These are phyloP conservation scores for Lymantria monacha DNA, from an alignment of 2,888 invertebrate genomes.

Conservation along the genomic window DNA sequence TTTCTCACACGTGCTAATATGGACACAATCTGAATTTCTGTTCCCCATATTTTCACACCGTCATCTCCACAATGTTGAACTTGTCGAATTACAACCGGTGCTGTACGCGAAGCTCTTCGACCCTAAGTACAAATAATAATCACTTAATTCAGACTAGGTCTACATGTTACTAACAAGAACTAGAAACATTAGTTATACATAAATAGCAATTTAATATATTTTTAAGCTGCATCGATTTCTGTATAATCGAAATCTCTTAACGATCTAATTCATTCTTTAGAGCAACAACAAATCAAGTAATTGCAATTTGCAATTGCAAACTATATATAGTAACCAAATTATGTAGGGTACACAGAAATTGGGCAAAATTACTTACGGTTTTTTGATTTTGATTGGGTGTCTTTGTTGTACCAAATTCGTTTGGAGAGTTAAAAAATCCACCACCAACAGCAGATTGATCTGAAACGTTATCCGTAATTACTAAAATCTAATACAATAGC, in stretches of 20 bases:
- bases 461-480: constrained; percentile 31
- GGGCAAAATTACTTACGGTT: constrained; percentile 44
- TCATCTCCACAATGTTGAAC: constrained; percentile 74
- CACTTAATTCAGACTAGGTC: neutral
- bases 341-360: neutral
- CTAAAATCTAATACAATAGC: neutral
- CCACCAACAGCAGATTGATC: constrained; percentile 75
- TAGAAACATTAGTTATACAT: too few species aligned
- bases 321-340: neutral
- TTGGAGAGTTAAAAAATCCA: constrained; percentile 73
- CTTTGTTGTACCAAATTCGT: constrained; percentile 70
- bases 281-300: too few species aligned
- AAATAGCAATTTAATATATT: too few species aligned
- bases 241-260: too few species aligned
- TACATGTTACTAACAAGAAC: too few species aligned
- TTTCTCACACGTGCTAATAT: constrained; percentile 68
- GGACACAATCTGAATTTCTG: constrained; percentile 72
- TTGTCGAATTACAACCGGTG: constrained; percentile 75
- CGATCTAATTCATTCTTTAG: too few species aligned
- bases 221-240: too few species aligned
- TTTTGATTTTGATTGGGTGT: constrained; percentile 73
- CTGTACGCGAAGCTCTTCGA: constrained; percentile 70
- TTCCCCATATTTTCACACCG: constrained; percentile 77
- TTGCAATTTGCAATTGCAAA: too few species aligned
- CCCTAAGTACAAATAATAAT: constrained; percentile 42